phyloP scores from a whole-genome alignment of 2,888 invertebrate genomes.

The Caenorhabditis uteleia region DNA sequence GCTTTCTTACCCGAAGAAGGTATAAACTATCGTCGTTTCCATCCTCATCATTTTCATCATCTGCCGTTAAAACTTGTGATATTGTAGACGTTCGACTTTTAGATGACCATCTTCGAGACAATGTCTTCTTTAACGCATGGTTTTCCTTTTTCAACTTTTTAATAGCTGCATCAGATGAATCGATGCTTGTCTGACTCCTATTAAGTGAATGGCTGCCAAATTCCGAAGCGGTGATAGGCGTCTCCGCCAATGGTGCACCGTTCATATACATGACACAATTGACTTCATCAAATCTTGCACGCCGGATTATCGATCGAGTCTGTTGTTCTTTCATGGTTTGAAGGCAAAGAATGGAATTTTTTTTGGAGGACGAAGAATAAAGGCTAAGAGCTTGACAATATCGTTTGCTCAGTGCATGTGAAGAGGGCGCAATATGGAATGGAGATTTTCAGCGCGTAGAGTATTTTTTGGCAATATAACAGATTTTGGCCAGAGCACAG shows the following conservation, averaged over 20 bases:
- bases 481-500: too few species aligned
- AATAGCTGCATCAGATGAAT: constrained; percentile 29
- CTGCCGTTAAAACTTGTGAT: constrained; percentile 7
- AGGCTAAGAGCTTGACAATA: too few species aligned
- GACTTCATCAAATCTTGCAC: constrained; percentile 33
- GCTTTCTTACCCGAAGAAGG: constrained; percentile 21
- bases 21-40: constrained; percentile 41
- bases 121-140: constrained; percentile 35
- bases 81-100: constrained; percentile 30
- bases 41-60: constrained; percentile 28
- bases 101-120: constrained; percentile 44
- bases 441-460: too few species aligned
- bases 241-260: constrained; percentile 6
- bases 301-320: constrained; percentile 15
- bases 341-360: neutral
- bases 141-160: constrained; percentile 36
- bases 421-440: too few species aligned
- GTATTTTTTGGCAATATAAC: too few species aligned
- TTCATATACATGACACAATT: constrained; percentile 44
- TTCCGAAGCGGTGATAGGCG: constrained; percentile 17
- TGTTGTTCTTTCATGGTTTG: neutral
- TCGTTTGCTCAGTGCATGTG: too few species aligned
- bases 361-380: too few species aligned
- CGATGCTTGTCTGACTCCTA: constrained; percentile 20
- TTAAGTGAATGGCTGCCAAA: constrained; percentile 20